Base-by-base conservation (phyloP, 2,888 invertebrate species). In the Cheilosia urbana region DNA sequence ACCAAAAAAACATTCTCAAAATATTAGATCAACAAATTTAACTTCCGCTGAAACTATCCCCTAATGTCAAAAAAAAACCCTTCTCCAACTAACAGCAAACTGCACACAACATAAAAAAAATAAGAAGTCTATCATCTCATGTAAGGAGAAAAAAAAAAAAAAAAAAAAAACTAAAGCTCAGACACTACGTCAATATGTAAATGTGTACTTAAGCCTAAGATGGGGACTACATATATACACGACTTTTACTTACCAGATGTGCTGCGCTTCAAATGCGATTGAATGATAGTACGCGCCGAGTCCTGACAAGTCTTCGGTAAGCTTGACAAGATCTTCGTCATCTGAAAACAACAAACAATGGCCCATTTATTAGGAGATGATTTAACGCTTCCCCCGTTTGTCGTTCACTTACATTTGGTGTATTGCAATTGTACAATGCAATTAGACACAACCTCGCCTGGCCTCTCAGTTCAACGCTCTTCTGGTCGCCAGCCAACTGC, bases 381-480 rank as follows among this genome's bases (percentile, higher is more conserved):
- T 34, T 24, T 19, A 24, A 4, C 30, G 21, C 68, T 40, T 40
- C 7, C 5, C 15, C 15, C 4, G 45, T n/a, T 4, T 55, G 24
- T 2, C 27, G 1, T 4, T 13, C 37, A 58, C 93, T 90, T 45
- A 94, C 94, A 34, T 93, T 93, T 40, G 97, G 95, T 1, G 98
- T 96, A 92, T 98, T 98, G 88, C 97, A 95, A 93, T 98, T 97
- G 93, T 98, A 99, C 71, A 99, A 93, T 6, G 96, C 95, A 69
- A 97, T 95, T 65, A 98, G 95, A 90, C 93, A 98, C 90, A 92
- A 95, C 91, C 94, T 93, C 65, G 94, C 96, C 79, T 93, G 95
- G 90, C 93, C 95, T 91, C 94, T 94, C 93, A 95, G 95, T 94
- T 93, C 96, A 90, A 92, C 94, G 84, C 94, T 95, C 92, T 94